Conservation (phyloP, 2,113 vertebrate genomes). For the Paramisgurnus dabryanus region DNA sequence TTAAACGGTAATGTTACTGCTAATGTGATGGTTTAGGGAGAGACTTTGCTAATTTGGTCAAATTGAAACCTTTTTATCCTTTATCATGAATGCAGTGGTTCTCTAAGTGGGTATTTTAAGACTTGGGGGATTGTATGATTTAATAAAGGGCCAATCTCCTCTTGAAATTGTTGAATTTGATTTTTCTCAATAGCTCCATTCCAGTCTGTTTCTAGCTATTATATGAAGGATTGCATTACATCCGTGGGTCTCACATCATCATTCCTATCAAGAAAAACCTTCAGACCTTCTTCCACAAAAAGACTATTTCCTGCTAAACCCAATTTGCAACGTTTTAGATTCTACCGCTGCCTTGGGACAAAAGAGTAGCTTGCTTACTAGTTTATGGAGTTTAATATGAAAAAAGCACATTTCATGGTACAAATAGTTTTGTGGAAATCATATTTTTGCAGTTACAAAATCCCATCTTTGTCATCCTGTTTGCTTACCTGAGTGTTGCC, state of each 20-base stretch:
- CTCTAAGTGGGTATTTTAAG: slow-evolving; percentile 71
- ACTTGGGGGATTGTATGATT: slow-evolving; percentile 72
- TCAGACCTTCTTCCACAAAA: slow-evolving; percentile 66
- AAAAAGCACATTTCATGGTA: slow-evolving; percentile 51
- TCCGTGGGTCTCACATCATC: slow-evolving; percentile 62
- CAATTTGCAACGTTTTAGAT: slow-evolving; percentile 77
- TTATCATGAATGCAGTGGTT: slow-evolving; percentile 62
- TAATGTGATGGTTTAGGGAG: slow-evolving; percentile 50
- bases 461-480: slow-evolving; percentile 24
- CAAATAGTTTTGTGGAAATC: slow-evolving; percentile 47
- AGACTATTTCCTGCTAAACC: slow-evolving; percentile 75
- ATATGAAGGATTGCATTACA: slow-evolving; percentile 75
- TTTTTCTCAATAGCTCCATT: slow-evolving; percentile 66
- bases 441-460: slow-evolving; percentile 39
- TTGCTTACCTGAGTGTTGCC: background rate
- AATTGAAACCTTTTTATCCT: slow-evolving; percentile 66
- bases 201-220: slow-evolving; percentile 72
- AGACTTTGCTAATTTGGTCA: slow-evolving; percentile 62
- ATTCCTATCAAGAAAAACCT: slow-evolving; percentile 65
- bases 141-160: slow-evolving; percentile 76
- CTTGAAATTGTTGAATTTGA: slow-evolving; percentile 69
- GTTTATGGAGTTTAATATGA: slow-evolving; percentile 70
- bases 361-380: slow-evolving; percentile 67
- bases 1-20: slow-evolving; percentile 30
- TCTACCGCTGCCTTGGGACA: slow-evolving; percentile 71